A percentile compares a stretch with the other conserved stretches of the same genome.
Evolutionary conservation across 1,140 invertebrate genomes (phyloP).

Genomic region (Muscidifurax raptorellus): DNA sequence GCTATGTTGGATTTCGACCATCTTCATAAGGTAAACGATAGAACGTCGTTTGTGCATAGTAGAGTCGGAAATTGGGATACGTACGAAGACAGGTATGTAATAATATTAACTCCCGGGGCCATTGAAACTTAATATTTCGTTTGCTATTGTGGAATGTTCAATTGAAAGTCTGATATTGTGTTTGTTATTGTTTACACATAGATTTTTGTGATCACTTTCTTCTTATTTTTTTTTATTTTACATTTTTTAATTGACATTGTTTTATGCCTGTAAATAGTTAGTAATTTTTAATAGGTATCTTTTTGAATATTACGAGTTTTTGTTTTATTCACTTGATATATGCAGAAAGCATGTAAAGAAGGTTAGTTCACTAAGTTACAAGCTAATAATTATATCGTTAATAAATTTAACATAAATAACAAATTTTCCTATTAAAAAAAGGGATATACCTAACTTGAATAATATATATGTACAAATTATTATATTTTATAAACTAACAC

Average conservation of each 20-base stretch:
- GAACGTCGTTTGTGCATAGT: slow-evolving; percentile 68
- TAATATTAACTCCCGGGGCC: slow-evolving; percentile 31
- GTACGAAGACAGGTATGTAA: slow-evolving; percentile 69
- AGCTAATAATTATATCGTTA: not conserved
- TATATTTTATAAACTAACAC: slow-evolving; percentile 31
- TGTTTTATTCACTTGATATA: not conserved
- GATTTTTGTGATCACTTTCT: not conserved
- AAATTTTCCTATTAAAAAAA: slow-evolving; percentile 3
- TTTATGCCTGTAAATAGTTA: slow-evolving; percentile 44
- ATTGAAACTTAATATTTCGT: slow-evolving; percentile 34
- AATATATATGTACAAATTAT: slow-evolving; percentile 8
- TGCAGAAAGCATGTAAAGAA: slow-evolving; percentile 14
- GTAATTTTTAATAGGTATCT: slow-evolving; percentile 29
- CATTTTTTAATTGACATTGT: not conserved
- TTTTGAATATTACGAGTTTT: slow-evolving; percentile 13
- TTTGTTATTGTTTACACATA: slow-evolving; percentile 38
- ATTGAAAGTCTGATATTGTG: slow-evolving; percentile 23
- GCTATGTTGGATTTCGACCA: slow-evolving; percentile 71
- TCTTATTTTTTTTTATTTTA: not conserved
- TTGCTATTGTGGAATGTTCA: slow-evolving; percentile 40
- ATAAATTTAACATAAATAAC: slow-evolving; percentile 33
- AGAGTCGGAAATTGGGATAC: slow-evolving; percentile 69
- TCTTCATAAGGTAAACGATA: slow-evolving; percentile 70
- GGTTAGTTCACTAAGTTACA: not conserved
- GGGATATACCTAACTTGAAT: slow-evolving; percentile 29